Evolutionary conservation across 2,888 invertebrate species (phyloP).

Genomic region (Cheilosia soror): DNA sequence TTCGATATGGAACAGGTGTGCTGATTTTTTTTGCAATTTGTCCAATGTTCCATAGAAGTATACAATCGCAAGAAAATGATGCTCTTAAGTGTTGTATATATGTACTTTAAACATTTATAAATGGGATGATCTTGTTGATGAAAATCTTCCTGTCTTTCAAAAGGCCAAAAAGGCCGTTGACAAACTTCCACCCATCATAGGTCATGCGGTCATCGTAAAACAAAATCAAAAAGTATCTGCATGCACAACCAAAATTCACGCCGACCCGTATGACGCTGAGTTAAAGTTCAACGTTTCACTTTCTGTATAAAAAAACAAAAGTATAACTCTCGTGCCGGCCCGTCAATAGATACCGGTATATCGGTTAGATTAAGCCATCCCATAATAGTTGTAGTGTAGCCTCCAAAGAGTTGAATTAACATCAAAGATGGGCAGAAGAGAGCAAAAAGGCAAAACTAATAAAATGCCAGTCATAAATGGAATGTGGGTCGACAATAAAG

Average conservation of each 20-base stretch:
- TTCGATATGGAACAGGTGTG: too few species aligned
- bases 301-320: conserved; percentile 44
- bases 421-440: conserved; percentile 7
- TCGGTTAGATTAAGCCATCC: conserved; percentile 28
- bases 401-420: conserved; percentile 48
- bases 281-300: conserved; percentile 39
- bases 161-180: too few species aligned
- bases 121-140: too few species aligned
- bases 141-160: too few species aligned
- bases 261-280: not conserved
- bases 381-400: conserved; percentile 21
- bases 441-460: conserved; percentile 44
- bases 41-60: too few species aligned
- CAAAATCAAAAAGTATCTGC: not conserved
- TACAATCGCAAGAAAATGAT: too few species aligned
- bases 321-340: conserved; percentile 22
- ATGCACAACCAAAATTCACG: not conserved
- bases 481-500: conserved; percentile 72
- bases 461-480: conserved; percentile 69
- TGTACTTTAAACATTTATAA: too few species aligned
- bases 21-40: too few species aligned
- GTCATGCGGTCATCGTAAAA: too few species aligned
- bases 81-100: too few species aligned
- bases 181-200: too few species aligned
- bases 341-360: conserved; percentile 21